Evolutionary conservation across 1,140 invertebrate genomes (phyloP).

Genomic region (Scaptodrosophila lebanonensis): DNA sequence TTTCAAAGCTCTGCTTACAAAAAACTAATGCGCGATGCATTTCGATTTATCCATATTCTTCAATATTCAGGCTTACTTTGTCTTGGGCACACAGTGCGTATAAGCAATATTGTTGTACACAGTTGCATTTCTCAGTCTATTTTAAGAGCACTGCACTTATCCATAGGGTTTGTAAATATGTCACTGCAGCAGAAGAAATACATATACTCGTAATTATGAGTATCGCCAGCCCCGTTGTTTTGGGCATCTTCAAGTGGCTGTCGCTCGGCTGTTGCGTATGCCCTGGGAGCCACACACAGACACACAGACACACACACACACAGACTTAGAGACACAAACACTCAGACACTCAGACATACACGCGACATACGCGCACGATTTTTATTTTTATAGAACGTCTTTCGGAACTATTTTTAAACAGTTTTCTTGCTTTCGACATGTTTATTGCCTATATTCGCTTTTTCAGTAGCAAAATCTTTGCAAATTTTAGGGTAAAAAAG

Average conservation of each 20-base stretch:
- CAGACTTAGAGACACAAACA: constrained; percentile 18
- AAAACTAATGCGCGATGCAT: too few species aligned
- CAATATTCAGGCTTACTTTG: too few species aligned
- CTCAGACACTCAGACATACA: constrained; percentile 11
- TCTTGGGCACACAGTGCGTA: constrained; percentile 21
- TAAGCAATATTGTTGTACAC: constrained; percentile 21
- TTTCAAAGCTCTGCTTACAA: too few species aligned
- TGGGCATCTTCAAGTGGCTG: constrained; percentile 35
- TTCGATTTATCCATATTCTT: too few species aligned
- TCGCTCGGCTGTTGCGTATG: constrained; percentile 24
- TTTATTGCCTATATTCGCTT: constrained; percentile 42
- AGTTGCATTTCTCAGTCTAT: constrained; percentile 14
- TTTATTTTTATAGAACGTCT: constrained; percentile 38
- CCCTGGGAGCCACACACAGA: constrained; percentile 34
- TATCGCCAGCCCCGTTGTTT: constrained; percentile 15
- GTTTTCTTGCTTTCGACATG: constrained; percentile 36
- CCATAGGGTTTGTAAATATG: constrained; percentile 29
- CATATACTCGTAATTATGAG: constrained; percentile 19
- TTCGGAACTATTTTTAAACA: constrained; percentile 57
- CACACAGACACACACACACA: constrained; percentile 11
- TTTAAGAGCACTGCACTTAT: constrained; percentile 20
- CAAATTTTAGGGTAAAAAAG: constrained; percentile 18
- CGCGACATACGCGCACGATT: constrained; percentile 15
- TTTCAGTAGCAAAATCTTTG: constrained; percentile 41
- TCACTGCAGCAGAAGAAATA: constrained; percentile 18